Evolutionary conservation across 2,888 invertebrate species (phyloP).

Genomic region (Piscicola geometra): DNA sequence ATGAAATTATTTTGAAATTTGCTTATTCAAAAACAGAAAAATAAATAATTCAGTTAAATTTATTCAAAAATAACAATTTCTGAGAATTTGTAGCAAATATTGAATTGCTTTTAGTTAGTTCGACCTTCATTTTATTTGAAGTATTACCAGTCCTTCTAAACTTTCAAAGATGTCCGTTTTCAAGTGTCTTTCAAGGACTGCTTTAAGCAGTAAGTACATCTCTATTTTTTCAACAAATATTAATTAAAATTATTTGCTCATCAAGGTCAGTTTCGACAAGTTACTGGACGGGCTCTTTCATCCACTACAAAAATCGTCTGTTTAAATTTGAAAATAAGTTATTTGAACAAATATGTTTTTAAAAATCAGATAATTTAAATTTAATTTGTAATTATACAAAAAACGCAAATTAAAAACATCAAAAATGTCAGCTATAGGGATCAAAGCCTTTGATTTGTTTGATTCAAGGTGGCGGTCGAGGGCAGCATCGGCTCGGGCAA

Average conservation of each 20-base stretch:
- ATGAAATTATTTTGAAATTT: too few relatives aligned
- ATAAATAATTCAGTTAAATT: too few relatives aligned
- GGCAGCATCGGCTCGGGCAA: constrained; percentile 56
- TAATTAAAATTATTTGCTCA: background rate
- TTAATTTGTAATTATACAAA: too few relatives aligned
- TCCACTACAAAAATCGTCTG: background rate
- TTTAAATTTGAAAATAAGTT: too few relatives aligned
- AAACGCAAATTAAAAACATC: background rate
- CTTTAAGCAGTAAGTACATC: background rate
- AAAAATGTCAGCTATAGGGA: too few relatives aligned
- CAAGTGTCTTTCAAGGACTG: background rate
- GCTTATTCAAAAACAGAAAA: too few relatives aligned
- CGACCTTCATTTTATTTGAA: background rate
- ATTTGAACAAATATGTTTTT: too few relatives aligned
- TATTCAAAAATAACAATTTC: too few relatives aligned
- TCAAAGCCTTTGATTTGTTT: too few relatives aligned
- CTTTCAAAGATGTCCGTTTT: background rate
- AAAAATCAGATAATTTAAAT: too few relatives aligned
- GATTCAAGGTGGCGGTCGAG: constrained; percentile 51
- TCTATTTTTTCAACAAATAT: too few relatives aligned
- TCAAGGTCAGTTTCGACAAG: constrained; percentile 11
- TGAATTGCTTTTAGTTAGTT: background rate
- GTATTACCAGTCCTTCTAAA: background rate
- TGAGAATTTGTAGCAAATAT: too few relatives aligned
- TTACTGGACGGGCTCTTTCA: background rate